Evolutionary conservation across 2,888 invertebrate species (phyloP), one percentile per base, ranked within the genome.

Genomic region (Stenurella melanura): DNA sequence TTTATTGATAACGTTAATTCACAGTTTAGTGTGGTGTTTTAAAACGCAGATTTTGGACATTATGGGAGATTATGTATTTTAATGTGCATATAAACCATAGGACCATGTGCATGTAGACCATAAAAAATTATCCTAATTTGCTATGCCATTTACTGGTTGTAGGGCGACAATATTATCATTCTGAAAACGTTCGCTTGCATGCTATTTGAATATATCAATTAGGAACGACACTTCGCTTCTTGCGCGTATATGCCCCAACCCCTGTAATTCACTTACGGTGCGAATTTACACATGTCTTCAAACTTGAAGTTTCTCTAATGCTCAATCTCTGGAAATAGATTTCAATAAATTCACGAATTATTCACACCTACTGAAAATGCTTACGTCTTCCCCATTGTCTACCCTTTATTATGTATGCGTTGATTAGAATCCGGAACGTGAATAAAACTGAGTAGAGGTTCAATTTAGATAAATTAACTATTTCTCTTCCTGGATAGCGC

Each of bases 151-250:
- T 79, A 77, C 73, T 71, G 77, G 64, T 72, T 19, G 38, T 42
- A 12, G 38, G 50, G 71, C 69, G 78, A 63, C 73, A 77, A 67
- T 74, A 83, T 84, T 84, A 81, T 79, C 81, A 84, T 84, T 79
- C 84, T 77, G 76, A 77, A 72, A 70, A 79, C 83, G 80, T 83
- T 79, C 70, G 75, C 71, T 77, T 83, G 82, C 82, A 81, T 81
- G 81, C 80, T 80, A 83, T 82, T 82, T 84, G 84, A 84, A 84
- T 84, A 84, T 83, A 84, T 84, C 83, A 84, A 84, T 84, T 83
- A 84, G 81, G 73, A 68, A 67, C 74, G 77, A 77, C 74, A 76
- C 66, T 75, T 73, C 64, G 73, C 76, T 76, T 70, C 73, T 76
- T 73, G 76, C 38, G 73, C 72, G 61, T 42, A 34, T 30, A 26